Evolutionary conservation across 2,888 invertebrate species (phyloP).

Genomic region (Iphiclides podalirius): DNA sequence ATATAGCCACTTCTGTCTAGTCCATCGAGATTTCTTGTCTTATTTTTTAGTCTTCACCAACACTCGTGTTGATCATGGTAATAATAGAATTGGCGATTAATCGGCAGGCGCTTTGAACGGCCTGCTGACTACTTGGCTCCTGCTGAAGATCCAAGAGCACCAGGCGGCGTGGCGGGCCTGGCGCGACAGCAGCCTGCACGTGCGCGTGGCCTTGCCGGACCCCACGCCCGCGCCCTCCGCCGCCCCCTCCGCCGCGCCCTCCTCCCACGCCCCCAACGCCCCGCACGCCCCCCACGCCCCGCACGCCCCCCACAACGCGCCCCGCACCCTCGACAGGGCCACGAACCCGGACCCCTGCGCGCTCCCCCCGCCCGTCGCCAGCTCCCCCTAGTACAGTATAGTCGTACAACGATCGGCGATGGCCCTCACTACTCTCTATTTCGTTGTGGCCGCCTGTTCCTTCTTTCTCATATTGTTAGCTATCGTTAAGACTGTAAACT

Average conservation of each 20-base stretch:
- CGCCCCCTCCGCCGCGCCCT: constrained; percentile 38
- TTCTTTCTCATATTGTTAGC: constrained; percentile 35
- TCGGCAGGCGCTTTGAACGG: constrained; percentile 70
- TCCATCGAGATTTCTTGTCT: too few species aligned
- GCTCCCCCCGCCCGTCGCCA: constrained; percentile 58
- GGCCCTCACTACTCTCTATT: too few species aligned
- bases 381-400: background rate
- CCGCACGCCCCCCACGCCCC: constrained; percentile 36
- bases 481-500: constrained; percentile 19
- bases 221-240: constrained; percentile 35
- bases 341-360: constrained; percentile 43
- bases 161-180: constrained; percentile 71
- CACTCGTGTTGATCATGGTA: too few species aligned
- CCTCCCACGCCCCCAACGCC: constrained; percentile 33
- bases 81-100: too few species aligned
- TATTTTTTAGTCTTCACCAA: too few species aligned
- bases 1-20: too few species aligned
- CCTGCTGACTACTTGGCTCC: constrained; percentile 71
- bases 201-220: constrained; percentile 58
- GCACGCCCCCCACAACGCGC: constrained; percentile 41
- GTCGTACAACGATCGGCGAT: too few species aligned
- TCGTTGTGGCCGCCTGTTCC: too few species aligned
- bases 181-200: constrained; percentile 70
- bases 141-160: constrained; percentile 74
- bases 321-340: constrained; percentile 32